Conservation (phyloP, 1,140 invertebrate species). For the Drosophila pallidifrons region DNA sequence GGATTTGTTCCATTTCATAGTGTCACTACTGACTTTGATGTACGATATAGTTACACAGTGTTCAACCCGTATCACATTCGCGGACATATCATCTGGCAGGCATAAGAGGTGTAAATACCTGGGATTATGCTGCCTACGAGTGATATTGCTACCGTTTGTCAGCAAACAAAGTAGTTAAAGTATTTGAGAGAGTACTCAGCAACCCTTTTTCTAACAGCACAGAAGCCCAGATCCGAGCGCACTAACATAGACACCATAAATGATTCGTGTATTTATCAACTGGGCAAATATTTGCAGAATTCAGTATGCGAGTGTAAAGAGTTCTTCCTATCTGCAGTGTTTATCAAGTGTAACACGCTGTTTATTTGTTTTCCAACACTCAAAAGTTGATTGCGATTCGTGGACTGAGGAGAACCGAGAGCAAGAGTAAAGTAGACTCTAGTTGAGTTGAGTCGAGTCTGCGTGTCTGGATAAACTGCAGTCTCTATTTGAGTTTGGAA, state of each 20-base stretch:
- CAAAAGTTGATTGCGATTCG: slow-evolving; percentile 60
- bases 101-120: slow-evolving; percentile 70
- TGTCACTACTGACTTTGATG: too few species aligned
- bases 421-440: too few species aligned
- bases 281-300: slow-evolving; percentile 72
- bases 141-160: slow-evolving; percentile 51
- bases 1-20: too few species aligned
- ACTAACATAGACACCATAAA: too few species aligned
- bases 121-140: slow-evolving; percentile 64
- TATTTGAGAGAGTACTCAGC: background rate
- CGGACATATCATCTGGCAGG: slow-evolving; percentile 31
- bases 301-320: slow-evolving; percentile 30
- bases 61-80: too few species aligned
- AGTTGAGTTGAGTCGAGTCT: slow-evolving; percentile 2
- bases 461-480: background rate
- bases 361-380: slow-evolving; percentile 77
- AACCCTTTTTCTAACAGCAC: slow-evolving; percentile 21
- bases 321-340: slow-evolving; percentile 43
- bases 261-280: slow-evolving; percentile 34
- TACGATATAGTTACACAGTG: too few species aligned
- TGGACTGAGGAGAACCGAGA: too few species aligned
- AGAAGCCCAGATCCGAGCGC: background rate
- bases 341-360: slow-evolving; percentile 77
- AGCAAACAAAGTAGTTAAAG: slow-evolving; percentile 46
- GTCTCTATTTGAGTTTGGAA: slow-evolving; percentile 43